Evolutionary conservation across 2,888 invertebrate genomes (phyloP), one percentile per base, ranked within the genome.

Genomic region (Boloria selene): DNA sequence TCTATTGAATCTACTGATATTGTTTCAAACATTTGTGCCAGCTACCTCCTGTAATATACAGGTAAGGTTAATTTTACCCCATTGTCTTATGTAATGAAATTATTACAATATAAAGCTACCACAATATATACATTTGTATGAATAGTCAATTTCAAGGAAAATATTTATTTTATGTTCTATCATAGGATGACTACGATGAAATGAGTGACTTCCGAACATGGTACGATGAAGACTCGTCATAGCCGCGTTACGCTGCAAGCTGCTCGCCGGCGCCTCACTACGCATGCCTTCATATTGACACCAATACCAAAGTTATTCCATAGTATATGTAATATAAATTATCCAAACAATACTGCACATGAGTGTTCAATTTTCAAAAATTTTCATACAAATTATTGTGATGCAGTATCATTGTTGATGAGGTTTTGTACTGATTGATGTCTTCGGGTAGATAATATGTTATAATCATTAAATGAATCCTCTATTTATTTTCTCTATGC

Each of bases 171-270:
- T 22, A 22, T 47, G 10, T 56, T 45, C 14, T 14, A 16, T 49
- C 17, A 16, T 38, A 92, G 92, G 92, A 92, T 69, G 91, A 91
- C 72, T 92, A 91, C 73, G 90, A 91, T 69, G 90, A 90, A 72
- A 87, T 81, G 75, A 85, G 84, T 73, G 90, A 91, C 78, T 86
- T 88, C 79, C 90, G 87, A 72, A 83, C 87, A 70, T 92, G 91
- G 91, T 89, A 91, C 79, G 92, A 90, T 74, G 92, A 90, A 61
- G 91, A 92, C 80, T 91, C 91, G 47, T 90, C 91, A 87, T 92
- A 91, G 90, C 88, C 75, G 68, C 67, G 71, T 16, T 17, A 16
- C 64, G 71, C 69, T 72, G 73, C 72, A 64, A 72, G 74, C 38
- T 63, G 38, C 26, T 44, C 62, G 50, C 50, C 69, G 53, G 62